Evolutionary conservation across 2,113 vertebrate species (phyloP), one percentile per base, ranked within the genome.

Genomic region (Sigmodon hispidus): DNA sequence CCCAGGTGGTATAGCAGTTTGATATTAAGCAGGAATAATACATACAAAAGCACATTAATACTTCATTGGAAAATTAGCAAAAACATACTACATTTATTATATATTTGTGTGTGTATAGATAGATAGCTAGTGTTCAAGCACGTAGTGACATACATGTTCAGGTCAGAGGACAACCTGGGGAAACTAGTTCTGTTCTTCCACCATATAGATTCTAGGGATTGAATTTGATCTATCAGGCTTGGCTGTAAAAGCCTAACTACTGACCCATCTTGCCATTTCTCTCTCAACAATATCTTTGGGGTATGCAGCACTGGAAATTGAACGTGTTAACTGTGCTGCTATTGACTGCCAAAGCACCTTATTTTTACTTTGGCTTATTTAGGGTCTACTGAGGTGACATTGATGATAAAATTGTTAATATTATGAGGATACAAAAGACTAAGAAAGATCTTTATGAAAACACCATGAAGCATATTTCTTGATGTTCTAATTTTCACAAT

Each of bases 321-420:
- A 88, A 72, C 97, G 69, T 94, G 96, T 96, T 52, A 96, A 87
- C 97, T 87, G 7, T 75, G 7, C n/a, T 94, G 24, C 91, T 95
- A 89, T 40, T 95, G 50, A 84, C 61, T 88, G 1, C 85, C 40
- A 90, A 97, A 93, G 19, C 80, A 83, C 65, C 31, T 43, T 93
- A 3, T 77, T 86, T 95, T 89, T 79, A 43, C 31, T 87, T 88
- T 94, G 89, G 21, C 52, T 69, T 94, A 87, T 43, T 86, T 52
- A 45, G 19, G 11, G 48, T 36, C 80, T 85, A 87, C 3, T 61
- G 91, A 93, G 61, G 24, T 87, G 57, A 89, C 29, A n/a, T 95
- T 67, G 91, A 36, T 94, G 50, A 97, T 93, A 93, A 96, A 94
- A 94, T 93, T 81, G 67, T 77, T 90, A 80, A 80, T 91, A 85